Evolutionary conservation across 2,888 invertebrate species (phyloP).

Genomic region (Xylocampa areola): DNA sequence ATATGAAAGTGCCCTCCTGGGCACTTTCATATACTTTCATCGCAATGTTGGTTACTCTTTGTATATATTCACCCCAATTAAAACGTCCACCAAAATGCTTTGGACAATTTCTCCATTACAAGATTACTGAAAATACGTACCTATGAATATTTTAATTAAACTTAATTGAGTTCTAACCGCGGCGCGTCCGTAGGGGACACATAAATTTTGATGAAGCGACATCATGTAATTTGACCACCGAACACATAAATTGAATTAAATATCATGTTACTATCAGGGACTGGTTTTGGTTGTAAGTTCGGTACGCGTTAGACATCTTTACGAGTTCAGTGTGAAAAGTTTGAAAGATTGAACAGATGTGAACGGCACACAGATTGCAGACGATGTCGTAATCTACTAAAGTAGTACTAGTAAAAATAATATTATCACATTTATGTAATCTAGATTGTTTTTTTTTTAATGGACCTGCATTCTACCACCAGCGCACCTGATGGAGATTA

Average conservation of each 20-base stretch:
- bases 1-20: too few species aligned
- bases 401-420: too few species aligned
- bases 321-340: not conserved
- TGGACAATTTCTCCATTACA: slow-evolving; percentile 44
- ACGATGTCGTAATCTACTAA: too few species aligned
- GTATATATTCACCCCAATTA: slow-evolving; percentile 1
- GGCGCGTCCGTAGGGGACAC: slow-evolving; percentile 23
- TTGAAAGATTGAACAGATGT: too few species aligned
- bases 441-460: too few species aligned
- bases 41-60: too few species aligned
- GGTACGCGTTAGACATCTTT: not conserved
- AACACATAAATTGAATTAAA: slow-evolving; percentile 36
- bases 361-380: too few species aligned
- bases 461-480: too few species aligned
- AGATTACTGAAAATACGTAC: slow-evolving; percentile 34
- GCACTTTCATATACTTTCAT: too few species aligned
- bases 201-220: slow-evolving; percentile 24
- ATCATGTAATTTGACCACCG: slow-evolving; percentile 28
- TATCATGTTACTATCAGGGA: slow-evolving; percentile 28
- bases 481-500: too few species aligned
- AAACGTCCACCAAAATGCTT: slow-evolving; percentile 11
- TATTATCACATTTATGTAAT: too few species aligned
- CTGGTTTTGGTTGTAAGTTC: slow-evolving; percentile 15
- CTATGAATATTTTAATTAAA: slow-evolving; percentile 42
- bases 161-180: slow-evolving; percentile 45